Percentiles rank a stretch among this genome's conserved stretches.
phyloP scores from a whole-genome alignment of 2,797 vertebrate genomes.

The Macropus fuliginosus region DNA sequence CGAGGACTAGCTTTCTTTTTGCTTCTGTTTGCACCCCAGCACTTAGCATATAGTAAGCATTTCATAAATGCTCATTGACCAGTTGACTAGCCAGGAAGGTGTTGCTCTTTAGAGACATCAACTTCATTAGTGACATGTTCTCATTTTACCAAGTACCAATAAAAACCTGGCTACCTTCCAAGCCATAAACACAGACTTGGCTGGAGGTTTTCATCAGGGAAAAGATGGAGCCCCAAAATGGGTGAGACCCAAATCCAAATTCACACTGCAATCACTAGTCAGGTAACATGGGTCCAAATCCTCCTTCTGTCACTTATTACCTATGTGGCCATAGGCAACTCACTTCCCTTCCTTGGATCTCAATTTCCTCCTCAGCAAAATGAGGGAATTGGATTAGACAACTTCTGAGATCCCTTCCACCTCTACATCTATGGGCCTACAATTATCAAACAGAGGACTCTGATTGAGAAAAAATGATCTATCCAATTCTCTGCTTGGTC shows the following conservation, averaged over 20 bases:
- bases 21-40: not conserved
- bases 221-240: not conserved
- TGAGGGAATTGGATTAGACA: not conserved
- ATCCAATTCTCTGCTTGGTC: not conserved
- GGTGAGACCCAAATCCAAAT: not conserved
- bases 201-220: not conserved
- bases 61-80: not conserved
- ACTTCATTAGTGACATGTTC: slow-evolving; percentile 20
- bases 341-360: not conserved
- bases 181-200: not conserved
- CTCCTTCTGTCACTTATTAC: not conserved
- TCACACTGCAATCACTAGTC: not conserved
- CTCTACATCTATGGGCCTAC: not conserved
- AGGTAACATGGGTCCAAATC: not conserved
- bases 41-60: not conserved
- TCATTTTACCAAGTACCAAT: slow-evolving; percentile 12
- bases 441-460: not conserved
- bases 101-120: not conserved
- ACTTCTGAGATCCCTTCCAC: not conserved
- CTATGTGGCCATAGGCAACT: not conserved
- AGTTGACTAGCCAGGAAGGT: not conserved
- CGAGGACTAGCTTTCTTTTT: not conserved
- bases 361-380: not conserved
- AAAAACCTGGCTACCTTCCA: slow-evolving; percentile 29
- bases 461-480: slow-evolving; percentile 29